These are phyloP conservation scores for Geotrupes spiniger DNA, from an alignment of 2,888 invertebrate species.

Conservation along the genomic window DNA sequence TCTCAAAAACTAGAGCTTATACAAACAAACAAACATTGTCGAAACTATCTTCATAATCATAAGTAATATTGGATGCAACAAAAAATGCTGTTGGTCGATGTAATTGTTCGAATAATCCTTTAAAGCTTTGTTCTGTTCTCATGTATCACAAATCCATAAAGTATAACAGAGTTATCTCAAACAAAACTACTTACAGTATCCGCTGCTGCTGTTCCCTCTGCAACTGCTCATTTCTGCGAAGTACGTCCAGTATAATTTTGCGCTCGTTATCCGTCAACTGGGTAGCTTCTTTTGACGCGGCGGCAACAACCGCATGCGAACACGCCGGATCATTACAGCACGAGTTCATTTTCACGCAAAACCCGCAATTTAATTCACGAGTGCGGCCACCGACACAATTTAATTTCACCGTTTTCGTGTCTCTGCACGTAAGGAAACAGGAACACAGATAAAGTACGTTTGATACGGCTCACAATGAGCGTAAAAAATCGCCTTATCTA, in stretches of 20 bases:
- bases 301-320: slow-evolving; percentile 44
- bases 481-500: too few relatives aligned
- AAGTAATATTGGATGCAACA: too few relatives aligned
- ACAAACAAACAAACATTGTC: too few relatives aligned
- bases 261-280: slow-evolving; percentile 48
- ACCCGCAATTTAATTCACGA: not conserved
- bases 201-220: slow-evolving; percentile 54
- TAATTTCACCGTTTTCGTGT: not conserved
- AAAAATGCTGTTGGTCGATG: too few relatives aligned
- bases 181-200: slow-evolving; percentile 56
- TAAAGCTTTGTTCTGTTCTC: too few relatives aligned
- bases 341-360: slow-evolving; percentile 13
- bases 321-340: slow-evolving; percentile 44
- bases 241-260: slow-evolving; percentile 55
- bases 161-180: too few relatives aligned
- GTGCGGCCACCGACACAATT: too few relatives aligned
- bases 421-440: slow-evolving; percentile 9
- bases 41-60: too few relatives aligned
- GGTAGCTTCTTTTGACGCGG: slow-evolving; percentile 45
- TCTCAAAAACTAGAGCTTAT: too few relatives aligned
- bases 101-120: too few relatives aligned
- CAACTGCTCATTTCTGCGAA: slow-evolving; percentile 55
- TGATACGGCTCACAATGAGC: not conserved
- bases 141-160: too few relatives aligned
- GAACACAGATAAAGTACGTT: slow-evolving; percentile 11